Evolutionary conservation across 1,140 invertebrate genomes (phyloP).

Genomic region (Drosophila bipectinata): DNA sequence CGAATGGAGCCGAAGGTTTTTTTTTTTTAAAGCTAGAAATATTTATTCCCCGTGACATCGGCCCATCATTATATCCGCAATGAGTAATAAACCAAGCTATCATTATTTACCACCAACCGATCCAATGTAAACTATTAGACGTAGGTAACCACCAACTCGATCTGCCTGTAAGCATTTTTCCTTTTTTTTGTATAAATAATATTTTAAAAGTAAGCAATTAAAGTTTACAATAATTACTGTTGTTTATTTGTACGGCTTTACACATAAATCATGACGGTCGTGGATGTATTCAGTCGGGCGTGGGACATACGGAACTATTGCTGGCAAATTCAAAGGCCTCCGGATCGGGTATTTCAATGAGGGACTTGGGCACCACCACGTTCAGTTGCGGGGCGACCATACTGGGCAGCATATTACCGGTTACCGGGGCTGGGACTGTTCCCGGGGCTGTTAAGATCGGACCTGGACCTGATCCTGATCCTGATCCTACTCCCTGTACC

Average conservation of each 20-base stretch:
- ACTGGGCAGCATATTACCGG: conserved; percentile 7
- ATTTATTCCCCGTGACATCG: too few species aligned
- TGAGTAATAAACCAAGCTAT: background rate
- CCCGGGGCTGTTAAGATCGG: background rate
- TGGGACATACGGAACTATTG: conserved; percentile 51
- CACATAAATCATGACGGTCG: conserved; percentile 27
- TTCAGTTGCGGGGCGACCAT: conserved; percentile 10
- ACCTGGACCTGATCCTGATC: background rate
- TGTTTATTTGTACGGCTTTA: conserved; percentile 43
- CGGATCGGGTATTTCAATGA: conserved; percentile 27
- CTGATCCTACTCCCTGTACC: background rate
- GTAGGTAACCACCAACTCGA: background rate
- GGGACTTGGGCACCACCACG: conserved; percentile 22
- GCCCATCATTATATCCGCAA: background rate
- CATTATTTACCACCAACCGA: background rate
- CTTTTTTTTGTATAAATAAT: background rate
- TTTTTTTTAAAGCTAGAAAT: too few species aligned
- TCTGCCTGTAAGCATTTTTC: background rate
- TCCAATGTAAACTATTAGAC: background rate
- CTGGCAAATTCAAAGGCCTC: conserved; percentile 42
- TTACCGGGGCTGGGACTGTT: background rate
- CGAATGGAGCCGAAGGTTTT: too few species aligned
- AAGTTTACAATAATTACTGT: conserved; percentile 25
- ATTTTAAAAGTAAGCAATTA: background rate
- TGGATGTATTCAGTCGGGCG: conserved; percentile 33